Conservation (phyloP, 2,113 vertebrate species). For the Forbesichthys agassizii region DNA sequence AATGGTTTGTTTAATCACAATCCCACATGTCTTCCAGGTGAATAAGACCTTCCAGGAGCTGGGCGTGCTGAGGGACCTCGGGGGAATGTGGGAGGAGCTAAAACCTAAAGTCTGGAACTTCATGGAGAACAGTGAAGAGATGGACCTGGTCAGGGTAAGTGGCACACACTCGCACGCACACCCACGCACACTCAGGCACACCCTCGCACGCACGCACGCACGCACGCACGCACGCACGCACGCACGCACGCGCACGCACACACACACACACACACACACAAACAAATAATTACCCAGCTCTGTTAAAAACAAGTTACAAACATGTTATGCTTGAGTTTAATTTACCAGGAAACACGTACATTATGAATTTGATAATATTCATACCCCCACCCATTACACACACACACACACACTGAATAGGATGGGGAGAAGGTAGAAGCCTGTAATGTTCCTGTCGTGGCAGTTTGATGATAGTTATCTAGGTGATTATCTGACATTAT, state of each 20-base stretch:
- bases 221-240: not conserved
- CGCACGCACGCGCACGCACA: not conserved
- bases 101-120: constrained; percentile 89
- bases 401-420: constrained; percentile 2
- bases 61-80: constrained; percentile 88
- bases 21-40: constrained; percentile 77
- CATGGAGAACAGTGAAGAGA: constrained; percentile 91
- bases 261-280: not conserved
- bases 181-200: not conserved
- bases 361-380: no score
- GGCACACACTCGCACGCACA: constrained; percentile 1
- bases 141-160: constrained; percentile 94
- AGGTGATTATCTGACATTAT: constrained; percentile 25
- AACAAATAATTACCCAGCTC: no score
- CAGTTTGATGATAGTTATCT: constrained; percentile 18
- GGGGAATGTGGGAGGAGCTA: constrained; percentile 94
- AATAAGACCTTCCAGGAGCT: constrained; percentile 98
- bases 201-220: not conserved
- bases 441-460: constrained; percentile 27
- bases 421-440: not conserved
- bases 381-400: not conserved
- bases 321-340: no score
- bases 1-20: not conserved
- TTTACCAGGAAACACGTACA: no score
- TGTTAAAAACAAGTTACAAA: no score